Base-by-base conservation (phyloP, 37 sponge, comb jelly and placozoan genomes). In the Halichondria panicea region DNA sequence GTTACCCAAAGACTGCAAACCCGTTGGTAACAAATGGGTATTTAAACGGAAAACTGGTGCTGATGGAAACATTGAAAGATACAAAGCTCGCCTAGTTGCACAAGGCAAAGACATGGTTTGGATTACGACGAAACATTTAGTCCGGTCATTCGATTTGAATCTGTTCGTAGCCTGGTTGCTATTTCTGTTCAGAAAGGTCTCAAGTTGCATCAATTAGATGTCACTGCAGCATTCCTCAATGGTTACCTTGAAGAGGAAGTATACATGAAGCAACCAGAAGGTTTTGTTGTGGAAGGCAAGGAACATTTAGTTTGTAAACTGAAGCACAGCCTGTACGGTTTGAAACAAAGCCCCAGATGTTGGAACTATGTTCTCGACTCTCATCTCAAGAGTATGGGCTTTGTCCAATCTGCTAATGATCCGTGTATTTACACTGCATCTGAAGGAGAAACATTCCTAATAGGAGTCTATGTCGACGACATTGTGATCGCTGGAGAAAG, bases 241-340 rank as follows among this genome's bases (percentile, higher is more conserved):
- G 78, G 82, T 21, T 31, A 76, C 2, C 65, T 86, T 18, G 74
- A 86, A 37, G 80, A 86, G 60, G 87, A 73, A 33, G 69, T 86
- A 53, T 88, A 61, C 67, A 88, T 81, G 88, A 76, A 63, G 36
- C 82, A 88, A 55, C 88, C 82, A 15, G 82, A 88, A 82, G 76
- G 89, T 58, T 88, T 82, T 71, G 68, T 71, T 31, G 53, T 13
- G 36, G 46, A 76, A 25, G 83, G 82, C 22, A 48, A 88, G 61
- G 83, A 88, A 76, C 73, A 88, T 41, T 66, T 88, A 22, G 84
- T 78, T 8, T 89, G 84, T 63, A 73, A 58, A 46, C 59, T 89
- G 72, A 89, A 89, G 61, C 66, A 75, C 39, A 80, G 81, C 36
- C 32, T 89, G 36, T 84, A 89, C 62, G 90, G 90, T 4, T 62